phyloP scores from a whole-genome alignment of 2,888 invertebrate species.

The Strigamia transsilvanica region DNA sequence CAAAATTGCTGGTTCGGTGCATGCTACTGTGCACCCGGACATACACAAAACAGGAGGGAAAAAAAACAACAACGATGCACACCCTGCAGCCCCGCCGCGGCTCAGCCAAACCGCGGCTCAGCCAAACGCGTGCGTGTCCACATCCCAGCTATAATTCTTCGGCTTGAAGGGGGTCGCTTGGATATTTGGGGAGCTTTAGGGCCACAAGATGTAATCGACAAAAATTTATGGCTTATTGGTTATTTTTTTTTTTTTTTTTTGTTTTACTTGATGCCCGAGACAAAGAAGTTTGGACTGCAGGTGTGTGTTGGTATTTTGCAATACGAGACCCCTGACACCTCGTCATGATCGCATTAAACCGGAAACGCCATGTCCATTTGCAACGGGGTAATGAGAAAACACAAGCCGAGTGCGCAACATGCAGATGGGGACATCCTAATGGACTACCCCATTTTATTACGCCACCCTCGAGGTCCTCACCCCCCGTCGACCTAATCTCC shows the following conservation, averaged over 20 bases:
- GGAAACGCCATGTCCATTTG: conserved; percentile 7
- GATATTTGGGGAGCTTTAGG: conserved; percentile 28
- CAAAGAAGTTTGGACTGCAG: conserved; percentile 36
- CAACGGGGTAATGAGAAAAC: conserved; percentile 14
- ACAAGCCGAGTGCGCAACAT: conserved; percentile 17
- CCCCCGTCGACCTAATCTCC: conserved; percentile 50
- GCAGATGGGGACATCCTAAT: conserved; percentile 50
- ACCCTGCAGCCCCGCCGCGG: neutral
- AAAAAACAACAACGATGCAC: conserved; percentile 12
- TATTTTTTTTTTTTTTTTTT: conserved; percentile 16
- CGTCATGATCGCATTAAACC: neutral
- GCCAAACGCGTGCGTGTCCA: conserved; percentile 47
- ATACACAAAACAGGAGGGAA: neutral
- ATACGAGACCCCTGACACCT: conserved; percentile 45
- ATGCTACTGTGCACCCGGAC: conserved; percentile 49
- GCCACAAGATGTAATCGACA: conserved; percentile 40
- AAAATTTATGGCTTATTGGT: conserved; percentile 49
- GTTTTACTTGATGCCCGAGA: neutral
- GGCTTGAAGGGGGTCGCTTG: conserved; percentile 31
- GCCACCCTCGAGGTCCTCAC: conserved; percentile 26
- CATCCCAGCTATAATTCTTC: conserved; percentile 42
- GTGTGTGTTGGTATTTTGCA: conserved; percentile 43
- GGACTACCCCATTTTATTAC: conserved; percentile 53
- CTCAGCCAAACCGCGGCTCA: neutral
- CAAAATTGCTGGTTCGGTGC: conserved; percentile 26